phyloP scores from a whole-genome alignment of 2,888 invertebrate species.

The Stenotaenia linearis region DNA sequence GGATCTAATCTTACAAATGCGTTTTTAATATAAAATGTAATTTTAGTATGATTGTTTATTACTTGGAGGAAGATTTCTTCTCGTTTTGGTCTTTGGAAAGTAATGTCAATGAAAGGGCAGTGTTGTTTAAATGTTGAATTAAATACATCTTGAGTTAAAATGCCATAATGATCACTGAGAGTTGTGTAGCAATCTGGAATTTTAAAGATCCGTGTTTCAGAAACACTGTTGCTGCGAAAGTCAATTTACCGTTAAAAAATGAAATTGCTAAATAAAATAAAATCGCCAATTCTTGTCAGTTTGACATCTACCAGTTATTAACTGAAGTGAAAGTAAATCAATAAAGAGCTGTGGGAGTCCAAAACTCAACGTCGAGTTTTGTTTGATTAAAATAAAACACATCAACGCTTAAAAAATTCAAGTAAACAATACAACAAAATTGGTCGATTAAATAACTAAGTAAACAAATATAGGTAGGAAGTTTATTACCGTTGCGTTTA shows the following conservation, averaged over 20 bases:
- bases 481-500: neutral
- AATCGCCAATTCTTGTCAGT: neutral
- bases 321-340: neutral
- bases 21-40: neutral
- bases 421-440: neutral
- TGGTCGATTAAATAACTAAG: too few relatives aligned
- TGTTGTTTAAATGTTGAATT: neutral
- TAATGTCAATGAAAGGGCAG: neutral
- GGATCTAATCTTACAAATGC: neutral
- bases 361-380: neutral
- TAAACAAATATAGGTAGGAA: neutral
- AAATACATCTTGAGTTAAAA: neutral
- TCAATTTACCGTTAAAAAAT: neutral
- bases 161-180: neutral
- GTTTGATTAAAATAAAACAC: neutral
- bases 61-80: neutral
- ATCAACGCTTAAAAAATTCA: neutral
- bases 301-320: too few relatives aligned
- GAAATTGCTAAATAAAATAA: neutral
- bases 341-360: neutral
- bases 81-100: neutral
- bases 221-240: neutral
- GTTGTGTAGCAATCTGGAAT: neutral
- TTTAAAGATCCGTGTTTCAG: too few relatives aligned
- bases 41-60: neutral